A percentile compares a stretch with the other conserved stretches of the same genome.
Conservation (phyloP, 92 coral and sea anemone species). For the Diadumene lineata region DNA sequence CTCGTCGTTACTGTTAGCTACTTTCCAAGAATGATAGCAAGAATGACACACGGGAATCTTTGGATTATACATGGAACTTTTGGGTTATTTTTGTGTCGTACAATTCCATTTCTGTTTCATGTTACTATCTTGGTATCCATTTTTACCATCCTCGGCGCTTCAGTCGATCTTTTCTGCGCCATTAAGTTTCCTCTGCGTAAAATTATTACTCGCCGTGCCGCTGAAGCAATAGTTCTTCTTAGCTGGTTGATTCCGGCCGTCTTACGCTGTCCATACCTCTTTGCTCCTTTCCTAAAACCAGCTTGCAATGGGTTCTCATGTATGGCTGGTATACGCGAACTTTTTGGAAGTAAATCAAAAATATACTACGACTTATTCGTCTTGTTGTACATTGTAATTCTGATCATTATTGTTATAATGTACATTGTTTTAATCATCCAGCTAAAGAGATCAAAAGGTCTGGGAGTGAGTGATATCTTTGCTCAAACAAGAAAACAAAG, state of each 20-base stretch:
- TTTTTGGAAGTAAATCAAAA: neutral
- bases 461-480: neutral
- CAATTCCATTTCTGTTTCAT: conserved; percentile 49
- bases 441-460: conserved; percentile 10
- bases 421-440: conserved; percentile 17
- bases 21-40: conserved; percentile 54
- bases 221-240: conserved; percentile 17
- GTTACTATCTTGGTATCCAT: conserved; percentile 47
- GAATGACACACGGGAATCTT: conserved; percentile 28
- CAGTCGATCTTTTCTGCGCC: conserved; percentile 43
- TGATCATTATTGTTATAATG: conserved; percentile 18
- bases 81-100: conserved; percentile 46
- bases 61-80: conserved; percentile 50
- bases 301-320: neutral
- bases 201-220: conserved; percentile 17
- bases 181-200: conserved; percentile 48
- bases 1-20: conserved; percentile 45
- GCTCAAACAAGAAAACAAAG: conserved; percentile 17
- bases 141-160: conserved; percentile 41
- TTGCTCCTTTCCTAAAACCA: neutral
- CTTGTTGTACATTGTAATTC: conserved; percentile 30
- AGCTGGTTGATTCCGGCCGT: conserved; percentile 34
- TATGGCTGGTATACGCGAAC: neutral
- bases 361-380: conserved; percentile 13
- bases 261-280: conserved; percentile 50